Base-by-base conservation (phyloP, 2,888 invertebrate species). In the Philereme vetulata region DNA sequence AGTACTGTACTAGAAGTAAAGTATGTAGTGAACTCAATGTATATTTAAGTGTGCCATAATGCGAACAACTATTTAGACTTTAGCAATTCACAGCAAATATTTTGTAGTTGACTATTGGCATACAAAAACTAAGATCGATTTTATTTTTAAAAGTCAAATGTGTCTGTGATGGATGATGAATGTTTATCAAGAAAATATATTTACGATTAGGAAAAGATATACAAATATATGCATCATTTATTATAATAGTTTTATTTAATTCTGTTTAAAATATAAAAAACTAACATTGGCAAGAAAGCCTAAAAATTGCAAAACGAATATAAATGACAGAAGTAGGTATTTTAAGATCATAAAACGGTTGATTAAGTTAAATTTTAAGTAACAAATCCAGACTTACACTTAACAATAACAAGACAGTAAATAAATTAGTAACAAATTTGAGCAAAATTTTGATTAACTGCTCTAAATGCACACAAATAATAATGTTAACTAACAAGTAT, bases 141-240 rank as follows among this genome's bases (percentile, higher is more conserved):
- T 36, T 42, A 0, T 44, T 43, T 43, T 5, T 11, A 35, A 45
- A 9, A 56, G 56, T 60, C 60, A 60, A 56, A 51, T 55, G 36
- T 51, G 44, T 56, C 51, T 60, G 60, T 60, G 60, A 60, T 60
- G 55, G 60, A 11, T 40, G 11, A 54, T 35, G 35, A 38, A 38
- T 38, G 35, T 35, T 9, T 8, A 42, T 43, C 21, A 21, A 21
- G 21, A 1, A 21, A 21, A 21, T 21, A 21, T 11, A 54, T 44
- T 21, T 43, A 42, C 4, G 33, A 34, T 34, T 35, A 34, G 2
- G 5, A 48, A 48, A 52, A 45, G 35, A 36, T 45, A 52, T 21
- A 45, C 11, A 34, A 58, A 52, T 51, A 56, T 33, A 56, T 40
- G n/a, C 43, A 38, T 21, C 48, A 56, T 49, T 45, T 55, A 9